phyloP scores from a whole-genome alignment of 2,113 vertebrate species.

The Tragelaphus imberbis region DNA sequence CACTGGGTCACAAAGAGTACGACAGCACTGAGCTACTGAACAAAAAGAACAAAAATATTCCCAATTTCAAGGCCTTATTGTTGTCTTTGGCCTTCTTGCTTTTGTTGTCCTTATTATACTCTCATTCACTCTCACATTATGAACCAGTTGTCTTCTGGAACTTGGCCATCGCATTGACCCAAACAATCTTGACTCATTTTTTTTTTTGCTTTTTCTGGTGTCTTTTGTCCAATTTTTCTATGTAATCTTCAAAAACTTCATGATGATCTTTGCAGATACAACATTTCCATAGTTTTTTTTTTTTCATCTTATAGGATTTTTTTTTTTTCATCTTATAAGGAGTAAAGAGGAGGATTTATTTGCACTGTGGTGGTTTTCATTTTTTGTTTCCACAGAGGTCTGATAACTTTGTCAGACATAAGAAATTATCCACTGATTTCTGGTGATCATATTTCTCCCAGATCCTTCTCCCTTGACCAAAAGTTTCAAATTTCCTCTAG shows the following conservation, averaged over 20 bases:
- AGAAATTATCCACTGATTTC: not conserved
- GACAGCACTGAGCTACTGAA: not conserved
- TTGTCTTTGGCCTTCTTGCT: not conserved
- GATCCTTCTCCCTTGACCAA: not conserved
- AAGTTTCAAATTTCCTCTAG: not conserved
- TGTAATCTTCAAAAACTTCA: not conserved
- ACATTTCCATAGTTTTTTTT: not conserved
- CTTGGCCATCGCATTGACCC: not conserved
- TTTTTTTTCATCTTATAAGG: not conserved
- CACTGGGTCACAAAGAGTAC: accelerated
- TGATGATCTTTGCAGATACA: not conserved
- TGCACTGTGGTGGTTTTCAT: not conserved
- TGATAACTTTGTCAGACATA: not conserved
- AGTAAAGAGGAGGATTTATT: not conserved
- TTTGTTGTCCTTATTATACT: not conserved
- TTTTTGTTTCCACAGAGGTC: not conserved
- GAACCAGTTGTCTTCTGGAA: not conserved
- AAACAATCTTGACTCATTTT: not conserved
- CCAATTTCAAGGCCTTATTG: not conserved
- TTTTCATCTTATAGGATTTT: not conserved
- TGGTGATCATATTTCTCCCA: not conserved
- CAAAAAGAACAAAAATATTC: not conserved
- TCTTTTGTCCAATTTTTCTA: not conserved
- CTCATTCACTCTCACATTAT: not conserved
- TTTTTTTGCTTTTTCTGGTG: not conserved